Conservation (phyloP, 2,888 invertebrate species). For the Caradrina clavipalpis region DNA sequence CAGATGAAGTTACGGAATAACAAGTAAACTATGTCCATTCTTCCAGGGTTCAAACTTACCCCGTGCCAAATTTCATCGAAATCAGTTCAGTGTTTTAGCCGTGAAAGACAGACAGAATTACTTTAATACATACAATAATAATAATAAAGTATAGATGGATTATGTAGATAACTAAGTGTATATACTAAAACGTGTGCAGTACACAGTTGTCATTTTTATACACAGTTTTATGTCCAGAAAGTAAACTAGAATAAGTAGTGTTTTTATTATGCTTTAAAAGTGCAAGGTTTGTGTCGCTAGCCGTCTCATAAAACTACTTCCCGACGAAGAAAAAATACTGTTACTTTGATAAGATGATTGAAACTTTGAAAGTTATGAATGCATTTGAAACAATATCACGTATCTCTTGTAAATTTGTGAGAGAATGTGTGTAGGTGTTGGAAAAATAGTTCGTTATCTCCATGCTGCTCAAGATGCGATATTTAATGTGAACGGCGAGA, state of each 20-base stretch:
- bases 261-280: constrained; percentile 61
- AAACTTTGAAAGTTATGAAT: constrained; percentile 47
- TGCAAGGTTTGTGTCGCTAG: constrained; percentile 44
- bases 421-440: constrained; percentile 79
- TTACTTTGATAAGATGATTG: constrained; percentile 39
- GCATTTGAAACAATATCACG: constrained; percentile 69
- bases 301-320: constrained; percentile 48
- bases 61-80: too few relatives aligned
- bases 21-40: too few relatives aligned
- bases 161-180: background rate
- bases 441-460: constrained; percentile 80
- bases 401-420: constrained; percentile 62
- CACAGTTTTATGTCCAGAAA: constrained; percentile 52
- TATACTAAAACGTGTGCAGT: constrained; percentile 10
- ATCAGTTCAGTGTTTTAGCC: too few relatives aligned
- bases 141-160: too few relatives aligned
- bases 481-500: constrained; percentile 80
- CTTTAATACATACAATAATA: too few relatives aligned
- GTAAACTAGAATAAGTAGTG: constrained; percentile 59
- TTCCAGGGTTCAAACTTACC: too few relatives aligned
- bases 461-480: constrained; percentile 78
- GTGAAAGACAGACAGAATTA: too few relatives aligned
- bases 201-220: constrained; percentile 47
- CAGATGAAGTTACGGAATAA: too few relatives aligned
- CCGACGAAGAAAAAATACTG: constrained; percentile 22